Conservation (phyloP, 2,797 vertebrate species). For the Rhynchonycteris naso region DNA sequence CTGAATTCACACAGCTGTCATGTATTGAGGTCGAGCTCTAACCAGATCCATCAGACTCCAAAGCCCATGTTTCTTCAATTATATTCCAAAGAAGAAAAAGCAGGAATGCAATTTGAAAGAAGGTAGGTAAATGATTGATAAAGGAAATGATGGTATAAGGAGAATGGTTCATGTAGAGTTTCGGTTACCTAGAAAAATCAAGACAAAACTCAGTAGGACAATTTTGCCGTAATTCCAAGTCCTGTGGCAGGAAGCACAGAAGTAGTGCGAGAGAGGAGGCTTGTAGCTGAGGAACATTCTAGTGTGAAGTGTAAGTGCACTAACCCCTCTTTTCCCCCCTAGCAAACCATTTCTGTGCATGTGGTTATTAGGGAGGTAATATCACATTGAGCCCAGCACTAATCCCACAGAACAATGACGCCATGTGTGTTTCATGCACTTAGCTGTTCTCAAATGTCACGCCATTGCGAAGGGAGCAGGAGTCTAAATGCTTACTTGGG, state of each 20-base stretch:
- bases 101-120: background rate
- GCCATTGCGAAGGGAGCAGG: background rate
- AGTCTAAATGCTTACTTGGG: background rate
- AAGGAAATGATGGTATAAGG: background rate
- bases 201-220: background rate
- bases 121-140: background rate
- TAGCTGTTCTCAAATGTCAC: conserved; percentile 27
- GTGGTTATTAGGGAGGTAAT: background rate
- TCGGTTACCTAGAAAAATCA: background rate
- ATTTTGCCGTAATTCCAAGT: conserved; percentile 21
- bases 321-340: fast-evolving
- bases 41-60: background rate
- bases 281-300: background rate
- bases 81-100: background rate
- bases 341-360: background rate
- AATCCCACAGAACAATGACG: background rate
- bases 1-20: background rate
- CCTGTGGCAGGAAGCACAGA: background rate
- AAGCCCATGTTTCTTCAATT: background rate
- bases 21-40: background rate
- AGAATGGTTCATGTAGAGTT: background rate
- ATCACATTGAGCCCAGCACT: background rate
- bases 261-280: background rate
- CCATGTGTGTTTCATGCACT: background rate
- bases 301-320: background rate